Conservation (phyloP, 2,888 invertebrate genomes). For the Cantharis lateralis region DNA sequence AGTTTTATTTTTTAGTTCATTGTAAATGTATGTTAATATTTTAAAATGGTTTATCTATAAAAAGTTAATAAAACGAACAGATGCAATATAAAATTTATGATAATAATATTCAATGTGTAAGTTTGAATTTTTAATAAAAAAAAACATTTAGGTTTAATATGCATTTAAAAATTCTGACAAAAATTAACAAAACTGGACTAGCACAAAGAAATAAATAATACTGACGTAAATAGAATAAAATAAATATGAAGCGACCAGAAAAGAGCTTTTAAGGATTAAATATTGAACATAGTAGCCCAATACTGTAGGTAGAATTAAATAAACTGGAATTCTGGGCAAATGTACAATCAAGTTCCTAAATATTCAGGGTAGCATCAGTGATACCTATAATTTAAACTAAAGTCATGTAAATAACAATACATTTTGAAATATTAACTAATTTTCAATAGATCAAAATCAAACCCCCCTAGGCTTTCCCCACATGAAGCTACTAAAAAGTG, state of each 20-base stretch:
- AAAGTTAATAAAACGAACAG: background rate
- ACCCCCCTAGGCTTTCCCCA: too few species aligned
- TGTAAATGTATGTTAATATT: too few species aligned
- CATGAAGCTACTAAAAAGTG: too few species aligned
- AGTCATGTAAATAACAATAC: too few species aligned
- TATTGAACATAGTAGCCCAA: background rate
- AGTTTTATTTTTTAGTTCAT: too few species aligned
- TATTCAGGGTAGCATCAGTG: background rate
- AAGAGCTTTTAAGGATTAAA: background rate
- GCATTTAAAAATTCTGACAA: background rate
- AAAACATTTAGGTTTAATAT: background rate
- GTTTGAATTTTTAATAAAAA: background rate
- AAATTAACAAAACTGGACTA: background rate
- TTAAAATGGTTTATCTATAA: too few species aligned
- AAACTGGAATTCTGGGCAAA: background rate
- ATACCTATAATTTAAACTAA: too few species aligned
- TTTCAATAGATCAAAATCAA: too few species aligned
- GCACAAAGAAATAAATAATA: conserved; percentile 5
- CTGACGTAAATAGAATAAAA: background rate
- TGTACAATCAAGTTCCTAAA: background rate
- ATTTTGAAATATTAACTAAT: too few species aligned
- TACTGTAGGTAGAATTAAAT: background rate
- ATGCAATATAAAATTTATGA: background rate
- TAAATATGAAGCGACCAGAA: background rate
- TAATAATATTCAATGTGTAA: background rate